A percentile compares a stretch with the other conserved stretches of the same genome.
Evolutionary conservation across 2,113 vertebrate species (phyloP).

Genomic region (Alaudala cheleensis): DNA sequence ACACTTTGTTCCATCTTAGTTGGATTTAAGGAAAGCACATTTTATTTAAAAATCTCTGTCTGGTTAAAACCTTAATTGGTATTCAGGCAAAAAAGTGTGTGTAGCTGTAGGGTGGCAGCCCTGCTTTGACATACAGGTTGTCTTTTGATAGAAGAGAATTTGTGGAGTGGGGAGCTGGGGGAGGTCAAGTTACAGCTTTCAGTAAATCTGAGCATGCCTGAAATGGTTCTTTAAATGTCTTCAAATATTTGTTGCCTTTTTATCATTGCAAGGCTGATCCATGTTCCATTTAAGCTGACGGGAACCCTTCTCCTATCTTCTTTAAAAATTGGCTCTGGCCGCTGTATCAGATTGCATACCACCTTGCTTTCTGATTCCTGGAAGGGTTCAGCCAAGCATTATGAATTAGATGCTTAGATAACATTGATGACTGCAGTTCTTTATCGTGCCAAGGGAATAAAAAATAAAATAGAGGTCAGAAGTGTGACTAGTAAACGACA

Average conservation of each 20-base stretch:
- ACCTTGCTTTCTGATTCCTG: constrained; percentile 59
- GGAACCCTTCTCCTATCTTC: constrained; percentile 23
- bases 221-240: constrained; percentile 45
- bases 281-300: constrained; percentile 39
- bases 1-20: not conserved
- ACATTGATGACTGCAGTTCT: constrained; percentile 43
- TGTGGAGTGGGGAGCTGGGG: not conserved
- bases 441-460: constrained; percentile 32
- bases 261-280: constrained; percentile 35
- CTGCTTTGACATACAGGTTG: not conserved
- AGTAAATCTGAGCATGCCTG: constrained; percentile 40
- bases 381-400: constrained; percentile 58
- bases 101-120: not conserved
- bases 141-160: constrained; percentile 51
- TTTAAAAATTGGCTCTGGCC: constrained; percentile 19
- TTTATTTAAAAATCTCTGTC: not conserved
- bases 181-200: constrained; percentile 52
- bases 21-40: not conserved
- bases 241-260: constrained; percentile 58
- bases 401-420: constrained; percentile 63
- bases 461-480: constrained; percentile 56
- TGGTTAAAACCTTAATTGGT: not conserved
- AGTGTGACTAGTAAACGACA: not conserved
- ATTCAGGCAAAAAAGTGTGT: not conserved
- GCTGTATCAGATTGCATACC: constrained; percentile 30